Base-by-base conservation (phyloP, 2,888 invertebrate genomes). In the Herminia tarsipennalis region DNA sequence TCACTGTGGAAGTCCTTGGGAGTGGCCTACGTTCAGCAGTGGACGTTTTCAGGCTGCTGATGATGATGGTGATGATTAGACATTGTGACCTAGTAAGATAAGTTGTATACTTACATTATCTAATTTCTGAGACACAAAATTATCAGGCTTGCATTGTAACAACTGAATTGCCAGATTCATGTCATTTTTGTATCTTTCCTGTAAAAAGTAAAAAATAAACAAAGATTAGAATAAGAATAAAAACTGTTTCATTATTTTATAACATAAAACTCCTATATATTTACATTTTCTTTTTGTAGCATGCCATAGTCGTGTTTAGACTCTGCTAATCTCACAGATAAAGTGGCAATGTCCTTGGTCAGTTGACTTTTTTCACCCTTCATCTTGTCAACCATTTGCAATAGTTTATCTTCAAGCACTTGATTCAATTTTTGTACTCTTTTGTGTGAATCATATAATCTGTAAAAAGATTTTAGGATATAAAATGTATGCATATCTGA, bases 111-210 rank as follows among this genome's bases (percentile, higher is more conserved):
- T 94, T 93, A 97, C 97, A 85, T 95, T 95, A 80, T 97, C 97
- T 72, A 97, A 94, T 87, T 96, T 97, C 77, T 98, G 98, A 29
- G 97, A 95, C 51, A 98, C 96, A 92, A 98, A 98, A 88, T 97
- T 97, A 60, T 97, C 96, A 62, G 98, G 98, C 79, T 98, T 98
- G 84, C 98, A 98, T 81, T 98, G 98, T 39, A 98, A 92, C 70
- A 98, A 92, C 85, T 98, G 98, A 65, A 98, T 98, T 52, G 98
- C 98, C 76, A 98, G 89, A 84, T 96, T 97, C 80, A 98, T 98
- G 81, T 98, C 98, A 76, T 96, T 96, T 82, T 97, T 96, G 86
- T 98, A 98, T 72, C 97, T 94, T 78, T 98, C 98, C 98, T 98
- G 92, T 28, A 94, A 94, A 57, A 94, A 57, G 18, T 25, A 4